Evolutionary conservation across 2,797 vertebrate genomes (phyloP).

Genomic region (Pteropus rufus): DNA sequence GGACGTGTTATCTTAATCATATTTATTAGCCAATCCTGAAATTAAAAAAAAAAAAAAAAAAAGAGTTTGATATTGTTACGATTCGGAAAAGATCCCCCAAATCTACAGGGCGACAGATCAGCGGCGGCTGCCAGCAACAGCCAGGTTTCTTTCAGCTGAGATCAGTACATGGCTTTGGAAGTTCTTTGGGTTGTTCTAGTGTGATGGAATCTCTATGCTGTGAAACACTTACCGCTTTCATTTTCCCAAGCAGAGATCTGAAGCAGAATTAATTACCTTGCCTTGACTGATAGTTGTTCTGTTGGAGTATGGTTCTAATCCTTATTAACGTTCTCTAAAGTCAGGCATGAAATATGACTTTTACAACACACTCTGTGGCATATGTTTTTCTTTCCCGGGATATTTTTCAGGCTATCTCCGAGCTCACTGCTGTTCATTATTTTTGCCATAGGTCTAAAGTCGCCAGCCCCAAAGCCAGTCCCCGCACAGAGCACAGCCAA

Average conservation of each 20-base stretch:
- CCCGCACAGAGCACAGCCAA: conserved; percentile 69
- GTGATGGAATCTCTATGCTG: conserved; percentile 47
- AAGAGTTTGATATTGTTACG: conserved; percentile 31
- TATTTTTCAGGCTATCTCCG: conserved; percentile 89
- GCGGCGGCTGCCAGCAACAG: conserved; percentile 65
- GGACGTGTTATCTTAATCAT: conserved; percentile 93
- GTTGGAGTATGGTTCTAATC: conserved; percentile 91
- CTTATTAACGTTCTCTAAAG: conserved; percentile 93
- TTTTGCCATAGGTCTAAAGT: conserved; percentile 87
- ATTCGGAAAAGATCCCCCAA: conserved; percentile 73
- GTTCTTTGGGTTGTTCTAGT: conserved; percentile 47
- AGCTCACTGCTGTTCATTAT: conserved; percentile 87
- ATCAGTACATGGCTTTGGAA: conserved; percentile 52
- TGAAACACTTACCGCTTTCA: conserved; percentile 59
- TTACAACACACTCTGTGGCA: conserved; percentile 86
- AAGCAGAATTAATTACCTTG: conserved; percentile 84
- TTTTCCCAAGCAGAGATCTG: conserved; percentile 83
- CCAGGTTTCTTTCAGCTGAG: conserved; percentile 64
- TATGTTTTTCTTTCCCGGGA: conserved; percentile 93
- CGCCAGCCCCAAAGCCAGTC: conserved; percentile 82
- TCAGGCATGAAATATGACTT: conserved; percentile 92
- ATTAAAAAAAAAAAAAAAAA: conserved; percentile 6
- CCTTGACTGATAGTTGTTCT: conserved; percentile 87
- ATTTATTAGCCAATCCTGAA: conserved; percentile 92
- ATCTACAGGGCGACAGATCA: conserved; percentile 56